Conservation (phyloP, 2,888 invertebrate species). For the Papilio gigon region DNA sequence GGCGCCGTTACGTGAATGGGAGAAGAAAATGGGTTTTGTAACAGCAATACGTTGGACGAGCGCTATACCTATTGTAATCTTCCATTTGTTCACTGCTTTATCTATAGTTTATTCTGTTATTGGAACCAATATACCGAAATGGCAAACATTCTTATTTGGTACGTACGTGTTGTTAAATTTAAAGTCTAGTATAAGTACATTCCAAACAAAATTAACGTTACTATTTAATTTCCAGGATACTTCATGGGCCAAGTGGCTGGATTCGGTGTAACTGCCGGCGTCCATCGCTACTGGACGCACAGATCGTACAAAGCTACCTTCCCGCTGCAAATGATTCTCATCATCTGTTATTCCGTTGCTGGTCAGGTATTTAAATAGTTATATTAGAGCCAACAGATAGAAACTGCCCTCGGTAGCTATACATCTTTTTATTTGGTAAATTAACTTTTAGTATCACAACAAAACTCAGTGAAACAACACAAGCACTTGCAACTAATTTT, state of each 20-base stretch:
- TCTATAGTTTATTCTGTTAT: slow-evolving; percentile 58
- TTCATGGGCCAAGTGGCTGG: slow-evolving; percentile 82
- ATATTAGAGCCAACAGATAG: too few species aligned
- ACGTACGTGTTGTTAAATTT: slow-evolving; percentile 66
- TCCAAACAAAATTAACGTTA: background rate
- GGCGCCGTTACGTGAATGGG: slow-evolving; percentile 60
- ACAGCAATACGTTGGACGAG: slow-evolving; percentile 86
- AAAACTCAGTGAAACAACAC: too few species aligned
- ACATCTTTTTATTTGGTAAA: too few species aligned
- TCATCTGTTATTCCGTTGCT: slow-evolving; percentile 83
- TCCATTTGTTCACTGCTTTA: slow-evolving; percentile 75
- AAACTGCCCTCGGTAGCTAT: too few species aligned
- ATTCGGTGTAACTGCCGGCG: slow-evolving; percentile 87
- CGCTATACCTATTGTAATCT: slow-evolving; percentile 76
- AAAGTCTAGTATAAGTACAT: too few species aligned
- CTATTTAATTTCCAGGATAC: slow-evolving; percentile 64
- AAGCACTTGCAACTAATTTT: too few species aligned
- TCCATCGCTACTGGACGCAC: slow-evolving; percentile 86
- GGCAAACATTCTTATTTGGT: slow-evolving; percentile 82
- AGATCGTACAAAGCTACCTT: slow-evolving; percentile 85
- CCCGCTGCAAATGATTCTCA: slow-evolving; percentile 82
- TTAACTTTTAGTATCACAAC: too few species aligned
- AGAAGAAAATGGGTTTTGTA: slow-evolving; percentile 73
- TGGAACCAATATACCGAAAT: slow-evolving; percentile 59
- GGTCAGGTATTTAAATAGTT: slow-evolving; percentile 82